These are phyloP conservation scores for Zaprionus vittiger DNA, from an alignment of 1,140 invertebrate species.

Conservation along the genomic window DNA sequence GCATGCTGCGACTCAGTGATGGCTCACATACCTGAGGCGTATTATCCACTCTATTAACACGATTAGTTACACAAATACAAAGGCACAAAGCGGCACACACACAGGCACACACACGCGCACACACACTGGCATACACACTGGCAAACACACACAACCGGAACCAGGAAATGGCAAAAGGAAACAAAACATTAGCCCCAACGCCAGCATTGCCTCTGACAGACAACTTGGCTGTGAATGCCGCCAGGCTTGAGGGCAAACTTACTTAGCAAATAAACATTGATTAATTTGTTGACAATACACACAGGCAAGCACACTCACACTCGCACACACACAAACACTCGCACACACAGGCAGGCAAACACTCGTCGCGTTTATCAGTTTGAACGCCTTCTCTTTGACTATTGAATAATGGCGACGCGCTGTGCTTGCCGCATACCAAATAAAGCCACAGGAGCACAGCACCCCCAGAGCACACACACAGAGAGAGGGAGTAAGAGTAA, in stretches of 20 bases:
- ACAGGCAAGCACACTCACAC: conserved; percentile 34
- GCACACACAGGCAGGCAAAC: conserved; percentile 19
- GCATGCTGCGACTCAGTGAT: conserved; percentile 55
- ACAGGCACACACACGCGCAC: conserved; percentile 5
- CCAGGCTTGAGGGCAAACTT: conserved; percentile 74
- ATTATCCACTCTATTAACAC: conserved; percentile 83
- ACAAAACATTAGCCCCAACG: conserved; percentile 66
- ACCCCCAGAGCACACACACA: not conserved
- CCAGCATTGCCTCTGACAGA: conserved; percentile 32
- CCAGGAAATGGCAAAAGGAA: conserved; percentile 75
- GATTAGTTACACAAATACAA: conserved; percentile 83
- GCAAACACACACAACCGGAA: conserved; percentile 55
- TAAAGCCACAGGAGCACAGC: conserved; percentile 41
- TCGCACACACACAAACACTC: conserved; percentile 26
- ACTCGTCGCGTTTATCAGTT: conserved; percentile 29
- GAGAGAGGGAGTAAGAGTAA: not conserved
- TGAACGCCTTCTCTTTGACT: conserved; percentile 54
- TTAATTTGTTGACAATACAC: conserved; percentile 83
- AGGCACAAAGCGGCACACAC: conserved; percentile 55
- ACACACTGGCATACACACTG: conserved; percentile 6
- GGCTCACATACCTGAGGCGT: conserved; percentile 76
- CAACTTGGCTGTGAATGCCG: conserved; percentile 14
- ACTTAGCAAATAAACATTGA: conserved; percentile 84
- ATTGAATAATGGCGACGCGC: conserved; percentile 72
- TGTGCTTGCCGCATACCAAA: conserved; percentile 66